phyloP scores from a whole-genome alignment of 2,113 vertebrate species.

The Chauna torquata region DNA sequence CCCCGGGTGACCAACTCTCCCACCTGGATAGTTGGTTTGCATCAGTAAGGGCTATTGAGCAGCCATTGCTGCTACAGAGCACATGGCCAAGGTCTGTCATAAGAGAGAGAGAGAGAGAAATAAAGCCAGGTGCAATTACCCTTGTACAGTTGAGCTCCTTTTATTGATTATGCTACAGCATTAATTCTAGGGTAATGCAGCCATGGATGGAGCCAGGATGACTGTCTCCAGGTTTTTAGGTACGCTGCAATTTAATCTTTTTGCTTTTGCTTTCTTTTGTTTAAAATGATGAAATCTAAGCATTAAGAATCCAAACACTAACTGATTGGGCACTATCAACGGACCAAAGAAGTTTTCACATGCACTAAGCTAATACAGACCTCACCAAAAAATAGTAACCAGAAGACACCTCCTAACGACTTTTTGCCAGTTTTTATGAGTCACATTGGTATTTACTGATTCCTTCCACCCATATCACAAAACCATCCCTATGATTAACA shows the following conservation, averaged over 20 bases:
- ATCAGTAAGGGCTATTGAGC: background rate
- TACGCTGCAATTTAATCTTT: background rate
- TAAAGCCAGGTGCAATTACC: background rate
- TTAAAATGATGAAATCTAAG: background rate
- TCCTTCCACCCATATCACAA: background rate
- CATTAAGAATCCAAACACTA: background rate
- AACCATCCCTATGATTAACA: background rate
- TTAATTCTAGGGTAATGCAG: slow-evolving; percentile 9
- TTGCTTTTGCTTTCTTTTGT: background rate
- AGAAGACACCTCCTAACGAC: background rate
- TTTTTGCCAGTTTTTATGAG: background rate
- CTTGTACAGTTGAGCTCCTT: background rate
- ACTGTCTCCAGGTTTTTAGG: slow-evolving; percentile 17
- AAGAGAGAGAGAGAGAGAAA: background rate
- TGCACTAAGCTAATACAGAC: background rate
- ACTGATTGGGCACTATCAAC: background rate
- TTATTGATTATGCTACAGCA: background rate
- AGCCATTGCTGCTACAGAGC: background rate
- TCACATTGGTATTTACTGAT: background rate
- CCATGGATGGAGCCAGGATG: background rate
- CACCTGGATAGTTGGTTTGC: accelerated
- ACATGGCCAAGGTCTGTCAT: background rate
- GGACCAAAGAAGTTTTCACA: background rate
- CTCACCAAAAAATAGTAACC: background rate
- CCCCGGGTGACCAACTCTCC: background rate